Evolutionary conservation across 2,888 invertebrate genomes (phyloP).

Genomic region (Drosophila parthenogenetica): DNA sequence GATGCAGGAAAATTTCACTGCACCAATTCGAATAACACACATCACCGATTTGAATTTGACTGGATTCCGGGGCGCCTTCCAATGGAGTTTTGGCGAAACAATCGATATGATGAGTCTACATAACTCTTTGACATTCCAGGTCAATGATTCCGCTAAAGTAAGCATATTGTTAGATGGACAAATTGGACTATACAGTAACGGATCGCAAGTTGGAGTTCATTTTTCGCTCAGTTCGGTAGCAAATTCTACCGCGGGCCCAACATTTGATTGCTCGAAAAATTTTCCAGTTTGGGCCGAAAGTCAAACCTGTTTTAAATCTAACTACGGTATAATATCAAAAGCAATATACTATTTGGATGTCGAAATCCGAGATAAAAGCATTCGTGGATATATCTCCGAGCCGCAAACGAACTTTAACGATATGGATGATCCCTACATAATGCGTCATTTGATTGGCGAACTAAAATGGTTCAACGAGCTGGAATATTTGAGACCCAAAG

Average conservation of each 20-base stretch:
- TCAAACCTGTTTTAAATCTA: conserved; percentile 3
- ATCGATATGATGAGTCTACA: background rate
- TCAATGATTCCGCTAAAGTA: background rate
- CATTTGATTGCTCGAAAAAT: background rate
- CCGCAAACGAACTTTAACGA: conserved; percentile 1
- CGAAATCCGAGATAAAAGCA: background rate
- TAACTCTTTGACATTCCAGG: conserved; percentile 6
- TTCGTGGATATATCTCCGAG: conserved; percentile 14
- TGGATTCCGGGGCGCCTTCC: conserved; percentile 25
- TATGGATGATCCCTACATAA: conserved; percentile 12
- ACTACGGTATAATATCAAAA: conserved; percentile 11
- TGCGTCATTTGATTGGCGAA: conserved; percentile 6
- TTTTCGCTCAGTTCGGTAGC: background rate
- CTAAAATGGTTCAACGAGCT: background rate
- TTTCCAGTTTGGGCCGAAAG: background rate
- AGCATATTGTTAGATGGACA: background rate
- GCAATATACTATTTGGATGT: conserved; percentile 29
- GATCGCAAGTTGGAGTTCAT: conserved; percentile 3
- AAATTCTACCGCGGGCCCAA: background rate
- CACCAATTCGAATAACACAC: too few relatives aligned
- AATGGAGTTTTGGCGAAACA: conserved; percentile 12
- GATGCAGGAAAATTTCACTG: too few relatives aligned
- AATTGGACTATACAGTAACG: conserved; percentile 17
- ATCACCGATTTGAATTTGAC: background rate
- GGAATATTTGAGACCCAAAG: background rate